Percentiles rank a stretch among this genome's conserved stretches.
Evolutionary conservation across 2,888 invertebrate genomes (phyloP).

Genomic region (Plemyria rubiginata): DNA sequence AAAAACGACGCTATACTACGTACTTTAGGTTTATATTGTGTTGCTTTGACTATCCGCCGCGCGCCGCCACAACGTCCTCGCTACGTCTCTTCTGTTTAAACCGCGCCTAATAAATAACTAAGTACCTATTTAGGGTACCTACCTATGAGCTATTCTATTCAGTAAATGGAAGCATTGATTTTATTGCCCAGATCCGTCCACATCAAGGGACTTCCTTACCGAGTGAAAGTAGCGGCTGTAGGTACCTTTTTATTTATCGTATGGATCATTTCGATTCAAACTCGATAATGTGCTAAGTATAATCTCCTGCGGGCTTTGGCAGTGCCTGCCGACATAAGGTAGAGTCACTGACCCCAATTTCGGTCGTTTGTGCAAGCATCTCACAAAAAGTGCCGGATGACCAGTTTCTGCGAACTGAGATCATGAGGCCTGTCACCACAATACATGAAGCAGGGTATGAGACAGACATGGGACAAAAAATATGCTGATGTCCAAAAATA

Average conservation of each 20-base stretch:
- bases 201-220: slow-evolving; percentile 4
- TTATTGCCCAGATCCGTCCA: slow-evolving; percentile 10
- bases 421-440: slow-evolving; percentile 5
- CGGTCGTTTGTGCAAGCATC: slow-evolving; percentile 6
- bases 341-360: slow-evolving; percentile 9
- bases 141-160: not conserved
- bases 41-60: too few relatives aligned
- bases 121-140: not conserved
- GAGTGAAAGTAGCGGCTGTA: slow-evolving; percentile 5
- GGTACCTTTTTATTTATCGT: not conserved
- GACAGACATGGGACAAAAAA: slow-evolving; percentile 22
- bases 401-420: not conserved
- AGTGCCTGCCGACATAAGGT: not conserved
- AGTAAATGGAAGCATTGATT: slow-evolving; percentile 16
- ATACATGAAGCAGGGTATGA: slow-evolving; percentile 17
- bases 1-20: too few relatives aligned
- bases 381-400: slow-evolving; percentile 7
- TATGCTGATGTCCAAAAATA: slow-evolving; percentile 1
- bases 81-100: too few relatives aligned
- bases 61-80: too few relatives aligned
- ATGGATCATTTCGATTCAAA: not conserved
- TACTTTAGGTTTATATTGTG: too few relatives aligned
- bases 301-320: not conserved
- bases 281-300: not conserved
- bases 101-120: not conserved